phyloP scores from a whole-genome alignment of 2,113 vertebrate species.

The Brachyistius frenatus region DNA sequence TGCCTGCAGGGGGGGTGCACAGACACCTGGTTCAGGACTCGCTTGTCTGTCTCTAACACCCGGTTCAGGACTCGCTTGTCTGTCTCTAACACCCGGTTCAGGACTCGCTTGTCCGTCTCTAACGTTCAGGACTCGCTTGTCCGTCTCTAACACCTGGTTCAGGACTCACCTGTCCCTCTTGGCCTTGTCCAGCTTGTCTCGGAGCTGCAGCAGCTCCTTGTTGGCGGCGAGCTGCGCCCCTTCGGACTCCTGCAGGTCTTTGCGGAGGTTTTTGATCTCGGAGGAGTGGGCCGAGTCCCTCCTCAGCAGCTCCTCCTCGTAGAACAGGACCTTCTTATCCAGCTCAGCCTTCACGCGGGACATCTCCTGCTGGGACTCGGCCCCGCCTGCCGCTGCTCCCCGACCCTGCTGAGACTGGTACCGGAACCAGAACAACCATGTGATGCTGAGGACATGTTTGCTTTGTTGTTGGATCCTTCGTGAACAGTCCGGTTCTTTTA shows the following conservation, averaged over 20 bases:
- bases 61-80: neutral
- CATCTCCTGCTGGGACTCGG: constrained; percentile 93
- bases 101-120: no score
- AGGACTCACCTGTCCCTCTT: constrained; percentile 89
- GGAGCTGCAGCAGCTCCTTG: constrained; percentile 91
- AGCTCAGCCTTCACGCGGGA: constrained; percentile 92
- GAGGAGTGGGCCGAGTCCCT: constrained; percentile 91
- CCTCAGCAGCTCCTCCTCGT: constrained; percentile 93
- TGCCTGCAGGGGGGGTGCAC: constrained; percentile 81
- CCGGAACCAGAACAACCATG: constrained; percentile 7
- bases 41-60: neutral
- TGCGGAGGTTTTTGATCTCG: constrained; percentile 92
- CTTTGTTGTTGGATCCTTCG: no score
- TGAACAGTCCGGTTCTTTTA: no score
- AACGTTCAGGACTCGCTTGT: neutral
- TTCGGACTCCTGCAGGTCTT: constrained; percentile 94
- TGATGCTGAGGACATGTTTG: no score
- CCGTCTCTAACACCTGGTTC: neutral
- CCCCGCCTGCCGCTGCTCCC: constrained; percentile 79
- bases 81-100: neutral
- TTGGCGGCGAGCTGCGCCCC: constrained; percentile 90
- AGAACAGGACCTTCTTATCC: constrained; percentile 94
- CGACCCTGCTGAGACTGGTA: constrained; percentile 87
- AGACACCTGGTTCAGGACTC: neutral
- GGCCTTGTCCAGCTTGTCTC: constrained; percentile 93